A percentile compares a stretch with the other conserved stretches of the same genome.
phyloP scores from a whole-genome alignment of 2,888 invertebrate genomes.

The Mimachlamys varia region DNA sequence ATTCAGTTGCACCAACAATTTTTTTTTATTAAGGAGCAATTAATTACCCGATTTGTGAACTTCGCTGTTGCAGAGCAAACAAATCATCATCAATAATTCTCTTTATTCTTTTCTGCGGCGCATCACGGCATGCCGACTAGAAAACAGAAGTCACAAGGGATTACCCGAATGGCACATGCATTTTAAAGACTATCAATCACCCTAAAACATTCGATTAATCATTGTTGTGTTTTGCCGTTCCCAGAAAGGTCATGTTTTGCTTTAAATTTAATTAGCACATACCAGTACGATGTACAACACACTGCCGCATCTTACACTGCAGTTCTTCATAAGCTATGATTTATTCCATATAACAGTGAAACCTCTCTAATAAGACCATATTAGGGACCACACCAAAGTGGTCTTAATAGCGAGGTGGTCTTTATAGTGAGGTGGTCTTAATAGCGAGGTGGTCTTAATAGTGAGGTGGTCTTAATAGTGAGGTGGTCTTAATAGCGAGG shows the following conservation, averaged over 20 bases:
- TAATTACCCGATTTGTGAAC: background rate
- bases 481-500: too few relatives aligned
- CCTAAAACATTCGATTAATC: background rate
- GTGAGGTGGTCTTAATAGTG: too few relatives aligned
- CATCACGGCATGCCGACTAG: background rate
- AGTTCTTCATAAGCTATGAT: background rate
- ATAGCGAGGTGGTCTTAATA: too few relatives aligned
- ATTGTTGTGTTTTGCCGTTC: background rate
- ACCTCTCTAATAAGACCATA: too few relatives aligned
- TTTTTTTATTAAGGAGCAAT: background rate
- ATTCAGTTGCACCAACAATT: background rate
- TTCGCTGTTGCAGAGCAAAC: background rate
- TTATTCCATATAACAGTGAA: background rate
- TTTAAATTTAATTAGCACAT: background rate
- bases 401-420: too few relatives aligned
- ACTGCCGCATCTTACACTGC: background rate
- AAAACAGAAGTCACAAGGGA: conserved; percentile 24
- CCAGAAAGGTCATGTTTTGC: background rate
- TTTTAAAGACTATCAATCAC: background rate
- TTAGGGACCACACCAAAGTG: too few relatives aligned
- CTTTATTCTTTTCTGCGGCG: background rate
- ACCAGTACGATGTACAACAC: background rate
- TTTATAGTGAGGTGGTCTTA: too few relatives aligned
- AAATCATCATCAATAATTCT: background rate
- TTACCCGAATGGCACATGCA: background rate